These are phyloP conservation scores for Merops nubicus DNA, from an alignment of 2,113 vertebrate species.

Conservation along the genomic window DNA sequence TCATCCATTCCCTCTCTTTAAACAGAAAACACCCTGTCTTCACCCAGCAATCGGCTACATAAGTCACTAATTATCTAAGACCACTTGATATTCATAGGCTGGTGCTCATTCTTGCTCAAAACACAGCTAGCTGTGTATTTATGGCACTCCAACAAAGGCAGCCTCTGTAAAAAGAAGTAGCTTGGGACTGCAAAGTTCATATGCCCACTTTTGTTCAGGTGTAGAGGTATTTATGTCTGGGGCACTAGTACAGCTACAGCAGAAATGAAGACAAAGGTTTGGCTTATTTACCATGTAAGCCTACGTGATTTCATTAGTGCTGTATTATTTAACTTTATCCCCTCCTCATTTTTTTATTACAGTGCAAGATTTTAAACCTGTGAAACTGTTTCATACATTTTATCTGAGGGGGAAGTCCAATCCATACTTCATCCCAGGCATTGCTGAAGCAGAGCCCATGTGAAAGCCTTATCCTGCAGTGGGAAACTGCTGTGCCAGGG, in stretches of 20 bases:
- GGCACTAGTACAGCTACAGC: neutral
- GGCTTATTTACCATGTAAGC: neutral
- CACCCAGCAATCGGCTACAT: neutral
- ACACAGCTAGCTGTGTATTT: neutral
- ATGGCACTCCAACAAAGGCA: neutral
- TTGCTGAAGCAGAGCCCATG: neutral
- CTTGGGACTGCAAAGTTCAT: neutral
- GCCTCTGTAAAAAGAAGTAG: neutral
- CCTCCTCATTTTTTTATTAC: neutral
- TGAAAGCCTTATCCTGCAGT: neutral
- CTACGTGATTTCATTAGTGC: neutral
- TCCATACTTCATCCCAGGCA: neutral
- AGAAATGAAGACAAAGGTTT: neutral
- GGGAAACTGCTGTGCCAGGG: neutral
- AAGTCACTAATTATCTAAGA: neutral
- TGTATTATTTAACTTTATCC: neutral
- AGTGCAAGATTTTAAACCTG: neutral
- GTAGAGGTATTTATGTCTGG: neutral
- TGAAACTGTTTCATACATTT: neutral
- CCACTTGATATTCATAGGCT: neutral
- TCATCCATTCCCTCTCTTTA: constrained; percentile 36
- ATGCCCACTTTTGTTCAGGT: neutral
- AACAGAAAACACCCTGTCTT: constrained; percentile 24
- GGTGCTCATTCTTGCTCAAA: neutral
- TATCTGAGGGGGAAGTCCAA: neutral